These are phyloP conservation scores for Bellardia pandia DNA, from an alignment of 2,888 invertebrate species.

Conservation along the genomic window DNA sequence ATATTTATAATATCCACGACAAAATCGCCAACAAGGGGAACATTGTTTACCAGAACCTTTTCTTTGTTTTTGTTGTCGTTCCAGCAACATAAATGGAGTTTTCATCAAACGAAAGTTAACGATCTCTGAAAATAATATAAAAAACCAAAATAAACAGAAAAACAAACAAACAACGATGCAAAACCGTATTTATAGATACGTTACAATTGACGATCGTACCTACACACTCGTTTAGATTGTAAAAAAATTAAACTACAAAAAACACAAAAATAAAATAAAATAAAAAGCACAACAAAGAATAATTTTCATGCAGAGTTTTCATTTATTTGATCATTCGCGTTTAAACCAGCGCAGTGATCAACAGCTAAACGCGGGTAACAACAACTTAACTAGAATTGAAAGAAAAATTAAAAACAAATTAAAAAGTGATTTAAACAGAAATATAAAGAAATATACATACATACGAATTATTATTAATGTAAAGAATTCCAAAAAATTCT, in stretches of 20 bases:
- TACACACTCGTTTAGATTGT: slow-evolving; percentile 47
- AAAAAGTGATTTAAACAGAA: slow-evolving; percentile 45
- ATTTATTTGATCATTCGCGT: slow-evolving; percentile 80
- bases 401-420: slow-evolving; percentile 45
- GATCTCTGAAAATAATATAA: slow-evolving; percentile 46
- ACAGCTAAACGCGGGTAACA: slow-evolving; percentile 75
- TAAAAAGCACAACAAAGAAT: slow-evolving; percentile 60
- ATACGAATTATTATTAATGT: neutral
- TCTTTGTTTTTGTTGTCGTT: slow-evolving; percentile 22
- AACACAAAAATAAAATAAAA: neutral
- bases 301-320: slow-evolving; percentile 82
- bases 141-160: slow-evolving; percentile 22
- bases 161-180: slow-evolving; percentile 49
- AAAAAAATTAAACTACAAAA: slow-evolving; percentile 21
- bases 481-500: neutral
- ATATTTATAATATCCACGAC: too few species aligned
- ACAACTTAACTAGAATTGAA: slow-evolving; percentile 17
- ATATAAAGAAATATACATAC: neutral
- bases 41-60: slow-evolving; percentile 50
- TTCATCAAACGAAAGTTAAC: slow-evolving; percentile 67
- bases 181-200: slow-evolving; percentile 20
- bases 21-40: neutral
- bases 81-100: slow-evolving; percentile 53
- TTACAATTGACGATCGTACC: slow-evolving; percentile 57
- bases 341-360: slow-evolving; percentile 76